Percentiles rank a stretch among this genome's conserved stretches.
Conservation (phyloP, 2,888 invertebrate genomes). For the Troides helena region DNA sequence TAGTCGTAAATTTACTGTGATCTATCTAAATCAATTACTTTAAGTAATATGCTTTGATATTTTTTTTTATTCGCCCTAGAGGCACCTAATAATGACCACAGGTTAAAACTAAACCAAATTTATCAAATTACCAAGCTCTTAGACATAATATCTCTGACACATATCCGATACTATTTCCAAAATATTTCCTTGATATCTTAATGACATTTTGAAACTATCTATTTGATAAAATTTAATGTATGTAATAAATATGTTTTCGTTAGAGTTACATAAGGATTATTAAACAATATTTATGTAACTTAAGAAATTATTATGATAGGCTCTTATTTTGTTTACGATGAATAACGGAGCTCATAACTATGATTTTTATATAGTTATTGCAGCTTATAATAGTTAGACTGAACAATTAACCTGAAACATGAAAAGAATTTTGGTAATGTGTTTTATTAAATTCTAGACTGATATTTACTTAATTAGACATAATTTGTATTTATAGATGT, state of each 20-base stretch:
- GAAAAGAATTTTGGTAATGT: too few species aligned
- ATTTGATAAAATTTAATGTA: background rate
- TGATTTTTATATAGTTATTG: background rate
- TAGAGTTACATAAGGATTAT: background rate
- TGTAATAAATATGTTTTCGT: background rate
- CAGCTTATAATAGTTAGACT: background rate
- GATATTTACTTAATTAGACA: too few species aligned
- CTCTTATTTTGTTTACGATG: slow-evolving; percentile 1
- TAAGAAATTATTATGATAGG: background rate
- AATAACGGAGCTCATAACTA: background rate
- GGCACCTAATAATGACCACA: too few species aligned
- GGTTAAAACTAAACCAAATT: too few species aligned
- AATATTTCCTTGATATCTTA: background rate
- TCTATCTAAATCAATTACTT: too few species aligned
- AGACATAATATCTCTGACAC: background rate
- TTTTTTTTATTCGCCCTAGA: too few species aligned
- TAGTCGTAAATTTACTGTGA: too few species aligned
- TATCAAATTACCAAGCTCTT: too few species aligned
- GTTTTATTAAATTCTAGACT: too few species aligned
- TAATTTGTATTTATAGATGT: too few species aligned
- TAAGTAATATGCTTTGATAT: too few species aligned
- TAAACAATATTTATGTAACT: background rate
- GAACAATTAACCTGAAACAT: background rate
- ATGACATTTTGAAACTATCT: background rate
- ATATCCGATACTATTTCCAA: background rate